These are phyloP conservation scores for Triops cancriformis DNA, from an alignment of 1,140 invertebrate species.

Conservation along the genomic window DNA sequence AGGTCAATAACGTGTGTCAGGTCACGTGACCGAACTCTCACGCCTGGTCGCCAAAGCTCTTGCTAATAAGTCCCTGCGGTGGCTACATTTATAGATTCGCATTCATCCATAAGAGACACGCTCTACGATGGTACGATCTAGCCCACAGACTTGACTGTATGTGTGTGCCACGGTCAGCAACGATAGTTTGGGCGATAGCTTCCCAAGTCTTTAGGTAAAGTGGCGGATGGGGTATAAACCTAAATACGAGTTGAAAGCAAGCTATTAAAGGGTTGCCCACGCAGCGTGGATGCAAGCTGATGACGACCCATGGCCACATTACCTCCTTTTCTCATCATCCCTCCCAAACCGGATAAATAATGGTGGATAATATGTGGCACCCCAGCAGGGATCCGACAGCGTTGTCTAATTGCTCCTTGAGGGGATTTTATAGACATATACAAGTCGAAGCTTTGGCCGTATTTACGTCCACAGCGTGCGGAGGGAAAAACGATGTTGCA, in stretches of 20 bases:
- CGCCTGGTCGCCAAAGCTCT: not conserved
- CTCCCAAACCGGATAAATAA: not conserved
- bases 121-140: no score
- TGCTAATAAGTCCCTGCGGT: not conserved
- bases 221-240: not conserved
- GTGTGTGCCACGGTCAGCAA: not conserved
- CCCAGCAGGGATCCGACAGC: constrained; percentile 11
- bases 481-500: not conserved
- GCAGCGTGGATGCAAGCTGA: constrained; percentile 4
- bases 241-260: not conserved
- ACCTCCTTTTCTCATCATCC: constrained; percentile 7
- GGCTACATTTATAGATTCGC: no score
- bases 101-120: no score
- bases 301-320: not conserved
- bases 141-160: not conserved
- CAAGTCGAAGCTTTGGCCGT: not conserved
- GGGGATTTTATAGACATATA: not conserved
- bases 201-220: not conserved
- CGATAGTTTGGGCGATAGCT: no score
- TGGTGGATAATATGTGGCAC: constrained; percentile 10
- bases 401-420: constrained; percentile 1
- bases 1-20: constrained; percentile 1
- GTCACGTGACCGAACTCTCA: not conserved
- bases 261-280: constrained; percentile 12
- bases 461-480: not conserved